A percentile compares a stretch with the other conserved stretches of the same genome.
Conservation (phyloP, 64 coral and sea anemone genomes). For the Platygyra sinensis region DNA sequence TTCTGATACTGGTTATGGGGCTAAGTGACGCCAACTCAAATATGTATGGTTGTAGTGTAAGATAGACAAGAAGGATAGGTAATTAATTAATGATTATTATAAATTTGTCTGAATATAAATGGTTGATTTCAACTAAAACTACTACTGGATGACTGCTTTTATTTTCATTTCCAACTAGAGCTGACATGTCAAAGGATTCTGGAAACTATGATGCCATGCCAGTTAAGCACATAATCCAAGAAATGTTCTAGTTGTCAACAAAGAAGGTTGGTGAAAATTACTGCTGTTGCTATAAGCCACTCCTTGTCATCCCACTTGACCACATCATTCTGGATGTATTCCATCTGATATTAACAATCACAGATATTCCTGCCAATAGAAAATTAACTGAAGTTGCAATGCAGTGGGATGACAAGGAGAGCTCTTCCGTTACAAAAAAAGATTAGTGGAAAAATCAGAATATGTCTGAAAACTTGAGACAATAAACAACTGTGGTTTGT, state of each 20-base stretch:
- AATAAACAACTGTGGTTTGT: no score
- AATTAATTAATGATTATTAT: neutral
- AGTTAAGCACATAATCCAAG: conserved; percentile 17
- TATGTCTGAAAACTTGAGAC: no score
- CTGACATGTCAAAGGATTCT: conserved; percentile 65
- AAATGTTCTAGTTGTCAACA: conserved; percentile 38
- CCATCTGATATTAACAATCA: no score
- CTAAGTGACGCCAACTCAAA: conserved; percentile 58
- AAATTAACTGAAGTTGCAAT: no score
- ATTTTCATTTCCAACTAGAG: conserved; percentile 37
- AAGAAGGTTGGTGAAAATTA: conserved; percentile 56
- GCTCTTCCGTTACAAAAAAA: no score
- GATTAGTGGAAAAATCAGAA: no score
- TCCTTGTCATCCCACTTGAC: no score
- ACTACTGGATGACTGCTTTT: neutral
- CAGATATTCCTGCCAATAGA: no score
- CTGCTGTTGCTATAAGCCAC: conserved; percentile 34
- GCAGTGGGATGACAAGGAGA: no score
- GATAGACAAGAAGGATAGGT: conserved; percentile 59
- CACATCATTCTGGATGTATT: no score
- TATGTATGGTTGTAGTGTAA: conserved; percentile 67
- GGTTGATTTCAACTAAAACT: no score
- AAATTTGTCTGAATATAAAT: no score
- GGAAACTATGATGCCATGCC: conserved; percentile 13
- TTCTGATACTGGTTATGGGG: conserved; percentile 51